Evolutionary conservation across 64 coral and sea anemone genomes (phyloP).

Genomic region (Pocillopora damicornis): DNA sequence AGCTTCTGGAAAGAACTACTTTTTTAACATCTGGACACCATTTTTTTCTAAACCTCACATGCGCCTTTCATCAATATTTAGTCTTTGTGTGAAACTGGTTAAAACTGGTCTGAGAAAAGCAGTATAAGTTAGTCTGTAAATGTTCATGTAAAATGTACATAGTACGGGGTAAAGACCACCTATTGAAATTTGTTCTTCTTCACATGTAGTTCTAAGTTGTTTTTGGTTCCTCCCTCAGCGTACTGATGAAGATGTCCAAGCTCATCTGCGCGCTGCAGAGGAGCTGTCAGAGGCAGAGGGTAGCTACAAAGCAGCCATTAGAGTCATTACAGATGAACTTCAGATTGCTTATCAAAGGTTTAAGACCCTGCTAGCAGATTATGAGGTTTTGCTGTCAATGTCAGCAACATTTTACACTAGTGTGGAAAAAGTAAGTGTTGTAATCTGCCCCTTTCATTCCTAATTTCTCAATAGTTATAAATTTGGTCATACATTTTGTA

Average conservation of each 20-base stretch:
- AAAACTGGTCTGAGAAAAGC: too few relatives aligned
- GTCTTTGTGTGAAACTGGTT: too few relatives aligned
- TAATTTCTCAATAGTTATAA: background rate
- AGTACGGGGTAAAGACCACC: too few relatives aligned
- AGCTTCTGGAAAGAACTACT: too few relatives aligned
- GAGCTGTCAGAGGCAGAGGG: conserved; percentile 73
- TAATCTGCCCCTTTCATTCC: background rate
- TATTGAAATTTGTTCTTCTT: too few relatives aligned
- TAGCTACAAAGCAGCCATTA: conserved; percentile 82
- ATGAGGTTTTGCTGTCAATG: conserved; percentile 95
- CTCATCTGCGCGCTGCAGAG: conserved; percentile 80
- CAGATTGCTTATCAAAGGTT: conserved; percentile 97
- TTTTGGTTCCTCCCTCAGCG: conserved; percentile 18
- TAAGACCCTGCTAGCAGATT: conserved; percentile 90
- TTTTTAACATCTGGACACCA: too few relatives aligned
- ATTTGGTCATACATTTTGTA: too few relatives aligned
- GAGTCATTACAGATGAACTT: conserved; percentile 91
- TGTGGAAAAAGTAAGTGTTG: conserved; percentile 82
- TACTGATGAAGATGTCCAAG: conserved; percentile 90
- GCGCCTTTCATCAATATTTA: too few relatives aligned
- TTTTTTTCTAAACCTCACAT: too few relatives aligned
- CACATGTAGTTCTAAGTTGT: too few relatives aligned
- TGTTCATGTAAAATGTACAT: too few relatives aligned
- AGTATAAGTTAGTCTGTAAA: too few relatives aligned
- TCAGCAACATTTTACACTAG: conserved; percentile 94